Evolutionary conservation across 2,797 vertebrate species (phyloP).

Genomic region (Alosa sapidissima): DNA sequence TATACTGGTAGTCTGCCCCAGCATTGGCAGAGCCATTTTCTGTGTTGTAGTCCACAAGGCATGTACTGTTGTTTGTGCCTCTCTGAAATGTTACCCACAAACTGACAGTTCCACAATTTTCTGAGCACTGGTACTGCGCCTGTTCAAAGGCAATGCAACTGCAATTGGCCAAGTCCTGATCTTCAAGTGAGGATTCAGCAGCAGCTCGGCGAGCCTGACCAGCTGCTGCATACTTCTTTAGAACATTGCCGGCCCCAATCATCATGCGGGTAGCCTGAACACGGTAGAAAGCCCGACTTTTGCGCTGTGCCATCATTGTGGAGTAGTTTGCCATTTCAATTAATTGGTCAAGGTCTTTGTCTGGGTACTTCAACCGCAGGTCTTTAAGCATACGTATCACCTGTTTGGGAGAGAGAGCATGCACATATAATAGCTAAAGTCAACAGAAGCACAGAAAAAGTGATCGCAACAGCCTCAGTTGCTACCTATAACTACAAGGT

Average conservation of each 20-base stretch:
- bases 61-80: slow-evolving; percentile 82
- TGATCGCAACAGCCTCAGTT: too few species aligned
- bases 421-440: neutral
- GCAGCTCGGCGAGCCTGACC: slow-evolving; percentile 71
- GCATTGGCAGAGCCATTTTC: slow-evolving; percentile 94
- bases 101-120: slow-evolving; percentile 86
- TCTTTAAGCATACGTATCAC: slow-evolving; percentile 94
- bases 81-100: slow-evolving; percentile 82
- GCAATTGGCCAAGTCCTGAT: slow-evolving; percentile 66
- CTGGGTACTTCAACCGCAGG: slow-evolving; percentile 92
- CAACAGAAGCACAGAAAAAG: neutral
- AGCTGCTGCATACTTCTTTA: slow-evolving; percentile 86
- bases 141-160: slow-evolving; percentile 92
- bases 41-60: slow-evolving; percentile 94
- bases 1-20: slow-evolving; percentile 84
- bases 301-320: slow-evolving; percentile 91
- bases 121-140: slow-evolving; percentile 88
- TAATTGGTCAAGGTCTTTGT: slow-evolving; percentile 93
- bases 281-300: slow-evolving; percentile 96
- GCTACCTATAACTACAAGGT: neutral
- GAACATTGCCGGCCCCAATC: slow-evolving; percentile 92
- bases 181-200: slow-evolving; percentile 55
- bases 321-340: slow-evolving; percentile 92
- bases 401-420: slow-evolving; percentile 50
- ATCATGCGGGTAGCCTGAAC: slow-evolving; percentile 92